These are phyloP conservation scores for Hydroisotoma schaefferi DNA, from an alignment of 2,888 invertebrate species.

Conservation along the genomic window DNA sequence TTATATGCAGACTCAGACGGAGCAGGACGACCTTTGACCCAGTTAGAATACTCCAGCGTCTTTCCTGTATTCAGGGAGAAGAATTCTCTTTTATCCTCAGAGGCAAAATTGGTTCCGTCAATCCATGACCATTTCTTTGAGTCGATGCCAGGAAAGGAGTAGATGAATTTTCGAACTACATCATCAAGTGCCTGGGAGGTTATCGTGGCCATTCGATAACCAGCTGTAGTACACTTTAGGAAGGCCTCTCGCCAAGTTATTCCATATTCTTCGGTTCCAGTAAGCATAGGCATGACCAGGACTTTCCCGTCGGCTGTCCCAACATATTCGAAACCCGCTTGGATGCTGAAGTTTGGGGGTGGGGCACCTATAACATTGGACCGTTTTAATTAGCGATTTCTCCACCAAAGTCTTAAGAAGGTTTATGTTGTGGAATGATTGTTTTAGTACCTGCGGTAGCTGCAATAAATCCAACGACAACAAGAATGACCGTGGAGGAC, in stretches of 20 bases:
- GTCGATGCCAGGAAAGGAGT: not conserved
- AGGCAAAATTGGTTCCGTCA: constrained; percentile 16
- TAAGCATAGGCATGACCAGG: constrained; percentile 4
- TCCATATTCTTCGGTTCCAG: not conserved
- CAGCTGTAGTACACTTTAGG: constrained; percentile 10
- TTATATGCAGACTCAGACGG: not conserved
- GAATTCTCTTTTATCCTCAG: constrained; percentile 11
- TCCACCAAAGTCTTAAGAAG: no score
- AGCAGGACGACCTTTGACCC: constrained; percentile 6
- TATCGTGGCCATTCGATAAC: constrained; percentile 12
- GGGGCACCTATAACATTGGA: no score
- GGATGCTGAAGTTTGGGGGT: no score
- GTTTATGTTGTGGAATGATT: no score
- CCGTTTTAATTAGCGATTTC: no score
- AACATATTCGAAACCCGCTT: constrained; percentile 17
- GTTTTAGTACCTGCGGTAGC: no score
- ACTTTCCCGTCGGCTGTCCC: constrained; percentile 17
- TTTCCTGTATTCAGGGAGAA: constrained; percentile 15
- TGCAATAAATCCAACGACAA: no score
- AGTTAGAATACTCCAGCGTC: constrained; percentile 16
- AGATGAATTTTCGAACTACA: not conserved
- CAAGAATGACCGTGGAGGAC: no score
- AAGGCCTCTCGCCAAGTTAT: constrained; percentile 20
- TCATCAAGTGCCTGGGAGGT: constrained; percentile 7
- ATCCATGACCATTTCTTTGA: constrained; percentile 18